Conservation (phyloP, 35 echinoderm and acorn worm genomes). For the Apostichopus californicus region DNA sequence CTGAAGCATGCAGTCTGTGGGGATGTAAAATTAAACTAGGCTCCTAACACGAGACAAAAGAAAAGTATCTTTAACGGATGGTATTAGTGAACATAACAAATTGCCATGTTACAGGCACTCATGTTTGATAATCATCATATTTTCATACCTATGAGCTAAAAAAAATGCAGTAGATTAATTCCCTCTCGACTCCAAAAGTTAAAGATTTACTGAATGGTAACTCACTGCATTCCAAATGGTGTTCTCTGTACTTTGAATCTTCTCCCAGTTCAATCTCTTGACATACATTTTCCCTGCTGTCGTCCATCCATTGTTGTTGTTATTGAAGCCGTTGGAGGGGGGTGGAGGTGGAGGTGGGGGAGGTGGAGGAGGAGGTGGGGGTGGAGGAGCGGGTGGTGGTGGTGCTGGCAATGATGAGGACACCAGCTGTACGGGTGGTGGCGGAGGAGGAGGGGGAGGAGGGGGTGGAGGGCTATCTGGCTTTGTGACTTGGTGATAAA, state of each 20-base stretch:
- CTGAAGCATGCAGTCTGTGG: too few relatives aligned
- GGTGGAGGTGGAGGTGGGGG: slow-evolving; percentile 76
- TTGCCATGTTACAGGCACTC: too few relatives aligned
- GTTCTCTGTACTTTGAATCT: slow-evolving; percentile 89
- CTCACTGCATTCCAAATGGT: slow-evolving; percentile 98
- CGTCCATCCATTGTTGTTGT: slow-evolving; percentile 59
- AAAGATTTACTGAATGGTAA: background rate
- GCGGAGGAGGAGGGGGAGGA: background rate
- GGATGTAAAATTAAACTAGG: too few relatives aligned
- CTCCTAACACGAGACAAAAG: too few relatives aligned
- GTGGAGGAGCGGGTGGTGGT: background rate
- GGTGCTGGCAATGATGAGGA: background rate
- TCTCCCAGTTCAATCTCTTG: slow-evolving; percentile 98
- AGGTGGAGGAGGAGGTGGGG: slow-evolving; percentile 59
- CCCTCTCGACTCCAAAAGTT: too few relatives aligned
- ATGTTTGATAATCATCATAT: too few relatives aligned
- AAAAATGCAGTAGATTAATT: too few relatives aligned
- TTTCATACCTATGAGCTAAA: too few relatives aligned
- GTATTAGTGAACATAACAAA: too few relatives aligned
- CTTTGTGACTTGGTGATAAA: slow-evolving; percentile 22
- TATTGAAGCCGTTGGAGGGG: slow-evolving; percentile 55
- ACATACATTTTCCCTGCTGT: slow-evolving; percentile 81
- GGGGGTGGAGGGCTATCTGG: slow-evolving; percentile 51
- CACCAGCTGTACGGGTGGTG: slow-evolving; percentile 21
- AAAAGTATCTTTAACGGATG: too few relatives aligned